Conservation (phyloP, 2,113 vertebrate genomes). For the Pituophis catenifer region DNA sequence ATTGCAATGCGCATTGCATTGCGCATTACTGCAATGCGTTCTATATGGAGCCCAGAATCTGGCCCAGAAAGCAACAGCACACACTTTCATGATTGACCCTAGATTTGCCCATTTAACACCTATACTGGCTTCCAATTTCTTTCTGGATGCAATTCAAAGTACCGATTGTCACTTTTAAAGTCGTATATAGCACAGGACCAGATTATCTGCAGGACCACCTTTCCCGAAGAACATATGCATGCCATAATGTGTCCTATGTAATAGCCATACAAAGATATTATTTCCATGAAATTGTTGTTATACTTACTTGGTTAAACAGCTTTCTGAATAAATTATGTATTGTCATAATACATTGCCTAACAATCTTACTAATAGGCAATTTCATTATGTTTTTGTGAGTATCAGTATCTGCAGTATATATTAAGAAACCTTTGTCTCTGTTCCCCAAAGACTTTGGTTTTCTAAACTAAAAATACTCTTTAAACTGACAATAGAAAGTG, state of each 20-base stretch:
- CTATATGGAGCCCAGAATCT: neutral
- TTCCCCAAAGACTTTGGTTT: neutral
- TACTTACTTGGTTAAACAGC: neutral
- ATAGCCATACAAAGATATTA: neutral
- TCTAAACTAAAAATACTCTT: neutral
- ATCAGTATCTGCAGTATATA: neutral
- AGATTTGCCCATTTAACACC: neutral
- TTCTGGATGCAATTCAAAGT: neutral
- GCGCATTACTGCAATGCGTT: neutral
- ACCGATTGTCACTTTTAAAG: neutral
- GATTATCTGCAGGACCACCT: neutral
- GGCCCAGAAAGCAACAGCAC: neutral
- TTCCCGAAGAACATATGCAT: neutral
- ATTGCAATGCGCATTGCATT: too few species aligned
- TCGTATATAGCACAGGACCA: neutral
- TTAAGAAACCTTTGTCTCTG: neutral
- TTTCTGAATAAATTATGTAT: neutral
- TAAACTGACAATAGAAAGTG: neutral
- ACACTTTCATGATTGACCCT: neutral
- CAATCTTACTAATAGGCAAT: neutral
- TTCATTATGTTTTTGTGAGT: neutral
- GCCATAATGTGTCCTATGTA: neutral
- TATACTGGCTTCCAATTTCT: neutral
- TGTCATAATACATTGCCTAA: neutral
- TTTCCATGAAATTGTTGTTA: neutral